Base-by-base conservation (phyloP, 2,797 vertebrate species). In the Sciaenops ocellatus region DNA sequence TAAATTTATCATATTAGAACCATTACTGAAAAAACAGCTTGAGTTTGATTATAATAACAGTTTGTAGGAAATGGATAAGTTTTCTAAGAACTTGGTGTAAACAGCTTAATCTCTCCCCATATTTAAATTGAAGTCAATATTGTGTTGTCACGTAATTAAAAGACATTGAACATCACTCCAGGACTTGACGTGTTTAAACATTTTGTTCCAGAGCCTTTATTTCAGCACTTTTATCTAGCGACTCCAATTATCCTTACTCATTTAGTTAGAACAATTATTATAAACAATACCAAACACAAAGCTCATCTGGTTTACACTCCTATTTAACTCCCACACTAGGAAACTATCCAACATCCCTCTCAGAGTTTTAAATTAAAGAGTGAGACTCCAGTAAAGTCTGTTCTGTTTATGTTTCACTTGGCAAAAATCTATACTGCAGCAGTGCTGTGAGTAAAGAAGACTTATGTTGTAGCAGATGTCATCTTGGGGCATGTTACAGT, bases 331-430 rank as follows among this genome's bases (percentile, higher is more conserved):
- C 59, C 47, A 16, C 30, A 34, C 46, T 22, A 81, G 69, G 59
- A 76, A 80, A 73, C 78, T 52, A 51, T 68, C 46, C 44, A 66
- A 65, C 22, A 61, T 71, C 67, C 56, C 67, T 76, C 57, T 51
- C 17, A 34, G 34, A 63, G 38, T 74, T 88, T 74, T 51, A 84
- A 82, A 84, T 86, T 67, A 83, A 77, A 83, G 67, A 72, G 67
- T 60, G 30, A 56, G 75, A 68, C 74, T 86, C 71, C 24, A 56
- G 77, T 69, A 55, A 69, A 85, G 71, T 57, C 74, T 67, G 60
- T 42, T 80, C 54, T 74, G 68, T 86, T 89, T 89, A n/a, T n/a
- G n/a, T 55, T 76, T 86, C 85, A 91, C 79, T 82, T 87, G 87
- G 79, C 42, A 73, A 72, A 86, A 61, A 85, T 85, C 59, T 86